Evolutionary conservation across 2,797 vertebrate species (phyloP), one percentile per base, ranked within the genome.

Genomic region (Philypnodon macrostomus): DNA sequence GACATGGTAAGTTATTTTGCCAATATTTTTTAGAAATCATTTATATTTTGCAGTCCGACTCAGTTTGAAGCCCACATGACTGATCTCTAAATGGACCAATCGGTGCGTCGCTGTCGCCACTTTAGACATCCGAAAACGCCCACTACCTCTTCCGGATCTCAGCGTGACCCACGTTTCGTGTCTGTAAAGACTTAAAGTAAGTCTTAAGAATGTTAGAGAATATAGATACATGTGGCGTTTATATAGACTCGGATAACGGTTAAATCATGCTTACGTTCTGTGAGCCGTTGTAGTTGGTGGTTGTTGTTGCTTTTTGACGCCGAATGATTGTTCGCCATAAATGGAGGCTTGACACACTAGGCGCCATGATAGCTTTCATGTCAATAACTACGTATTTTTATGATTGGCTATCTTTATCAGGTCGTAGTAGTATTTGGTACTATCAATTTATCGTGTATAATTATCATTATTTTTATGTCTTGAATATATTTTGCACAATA

Each of bases 181-280:
- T 93, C 91, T 91, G 7, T 84, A 70, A 46, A 91, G 91, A 90
- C 91, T 93, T 93, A 92, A 92, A 92, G 91, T 93, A 87, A 87
- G 91, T 88, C 13, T 12, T 10, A 29, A 11, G 0, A 35, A 15
- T 6, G 37, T 4, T n/a, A 1, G 3, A 0, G 0, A 0, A 8
- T 13, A 11, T 23, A 1, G 16, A 6, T 0, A 0, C 3, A 49
- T 52, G 0, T 34, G 4, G 11, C 0, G 0, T 10, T 2, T 7
- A 9, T 0, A 0, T 5, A 0, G 1, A 2, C 0, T 6, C 1
- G 7, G 0, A 1, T 1, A 12, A 1, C 18, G 13, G 27, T 4
- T 4, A 2, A 8, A n/a, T 14, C 1, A n/a, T n/a, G 0, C 0
- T 2, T 1, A 7, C 0, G 1, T 2, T 2, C 1, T 16, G 0